Percentiles rank a stretch among this genome's conserved stretches.
phyloP scores from a whole-genome alignment of 2,888 invertebrate species.

The Microplitis deprimator region DNA sequence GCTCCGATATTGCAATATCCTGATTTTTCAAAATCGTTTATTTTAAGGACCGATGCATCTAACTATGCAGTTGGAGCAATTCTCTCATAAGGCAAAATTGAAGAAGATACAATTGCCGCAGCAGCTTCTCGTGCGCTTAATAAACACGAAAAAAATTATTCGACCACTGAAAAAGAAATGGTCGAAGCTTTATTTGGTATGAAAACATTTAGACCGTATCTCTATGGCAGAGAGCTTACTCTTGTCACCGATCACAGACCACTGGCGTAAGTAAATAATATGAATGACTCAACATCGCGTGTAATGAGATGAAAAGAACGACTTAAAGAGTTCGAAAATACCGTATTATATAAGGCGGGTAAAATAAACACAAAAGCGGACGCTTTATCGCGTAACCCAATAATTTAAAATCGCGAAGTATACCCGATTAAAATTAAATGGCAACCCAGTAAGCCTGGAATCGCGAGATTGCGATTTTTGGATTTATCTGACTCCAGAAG shows the following conservation, averaged over 20 bases:
- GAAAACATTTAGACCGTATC: too few species aligned
- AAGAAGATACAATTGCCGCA: too few species aligned
- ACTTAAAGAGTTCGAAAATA: constrained; percentile 55
- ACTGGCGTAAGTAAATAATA: too few species aligned
- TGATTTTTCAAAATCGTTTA: too few species aligned
- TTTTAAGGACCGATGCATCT: too few species aligned
- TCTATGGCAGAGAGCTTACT: too few species aligned
- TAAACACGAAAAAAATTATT: constrained; percentile 56
- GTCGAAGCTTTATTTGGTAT: neutral
- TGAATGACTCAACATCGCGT: constrained; percentile 53
- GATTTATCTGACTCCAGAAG: too few species aligned
- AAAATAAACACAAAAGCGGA: constrained; percentile 32
- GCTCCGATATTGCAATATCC: too few species aligned
- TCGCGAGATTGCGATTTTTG: constrained; percentile 13
- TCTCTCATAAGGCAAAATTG: too few species aligned
- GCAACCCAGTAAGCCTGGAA: constrained; percentile 32
- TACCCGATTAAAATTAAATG: constrained; percentile 23
- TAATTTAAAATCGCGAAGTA: neutral
- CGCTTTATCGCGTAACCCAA: constrained; percentile 32
- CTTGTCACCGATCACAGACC: too few species aligned
- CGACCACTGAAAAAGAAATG: constrained; percentile 27
- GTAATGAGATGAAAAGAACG: constrained; percentile 55
- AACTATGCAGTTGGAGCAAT: too few species aligned
- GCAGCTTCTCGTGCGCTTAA: too few species aligned
- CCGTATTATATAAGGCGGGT: constrained; percentile 37